Base-by-base conservation (phyloP, 2,797 vertebrate genomes). In the Oceanodroma leucorhoa region DNA sequence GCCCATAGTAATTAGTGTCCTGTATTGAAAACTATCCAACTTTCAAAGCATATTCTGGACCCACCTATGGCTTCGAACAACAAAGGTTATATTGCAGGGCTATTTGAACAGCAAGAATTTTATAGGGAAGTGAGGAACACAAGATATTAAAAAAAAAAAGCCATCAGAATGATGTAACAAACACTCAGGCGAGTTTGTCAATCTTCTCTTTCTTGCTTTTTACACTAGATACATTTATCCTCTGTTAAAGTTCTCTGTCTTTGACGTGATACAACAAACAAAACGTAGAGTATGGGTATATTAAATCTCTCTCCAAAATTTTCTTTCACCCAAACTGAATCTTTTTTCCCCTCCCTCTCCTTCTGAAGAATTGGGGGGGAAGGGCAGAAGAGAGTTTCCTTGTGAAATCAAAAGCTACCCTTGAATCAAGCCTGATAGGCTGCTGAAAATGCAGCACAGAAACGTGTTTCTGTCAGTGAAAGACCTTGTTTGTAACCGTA, bases 321-420 rank as follows among this genome's bases (percentile, higher is more conserved):
- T 69, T 40, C 40, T 83, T 71, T 55, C 62, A 79, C 30, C 16
- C 20, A 79, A 93, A 65, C 6, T 6, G 23, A 85, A 13, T 11
- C 17, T 2, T 11, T 69, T 57, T 29, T 2, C 6, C 23, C 16
- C 20, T 64, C 14, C 30, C 2, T 5, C 11, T 57, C 10, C 3
- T 8, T 73, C 30, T 88, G 46, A 88, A 81, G 40, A 65, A 22
- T 0, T 32, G 4, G 9, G 24, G n/a, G 27, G 40, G 75, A 69
- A 79, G 46, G 40, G 55, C 20, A 81, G 66, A 58, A 75, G 14
- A 78, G 29, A 57, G 46, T 94, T 95, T 95, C 67, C 50, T 30
- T 46, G n/a, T 88, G 87, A 92, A 95, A 95, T 96, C 92, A 93
- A 95, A 97, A 96, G 60, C 66, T 88, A 86, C n/a, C n/a, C 70